Evolutionary conservation across 2,888 invertebrate genomes (phyloP), one percentile per base, ranked within the genome.

Genomic region (Diplazon laetatorius): DNA sequence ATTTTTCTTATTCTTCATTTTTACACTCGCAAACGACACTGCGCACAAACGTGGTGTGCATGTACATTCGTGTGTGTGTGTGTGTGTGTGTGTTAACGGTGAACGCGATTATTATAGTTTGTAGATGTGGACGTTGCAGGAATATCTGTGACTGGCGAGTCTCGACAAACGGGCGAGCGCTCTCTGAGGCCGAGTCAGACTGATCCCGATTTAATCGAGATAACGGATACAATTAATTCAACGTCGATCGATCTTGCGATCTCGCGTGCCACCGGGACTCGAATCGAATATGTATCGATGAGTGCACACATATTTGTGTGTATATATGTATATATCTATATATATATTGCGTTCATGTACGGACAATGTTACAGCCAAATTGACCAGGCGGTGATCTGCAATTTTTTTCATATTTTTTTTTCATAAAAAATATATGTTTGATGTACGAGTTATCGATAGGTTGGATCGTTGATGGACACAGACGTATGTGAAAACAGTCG

Each of bases 211-310:
- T 81, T 62, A 52, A 81, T 80, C 62, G 66, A 81, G 81, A 81
- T 81, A 80, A 78, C 75, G 77, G 80, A 76, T 76, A 78, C 78
- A 81, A 81, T 81, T 80, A 81, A 81, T 81, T 78, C 75, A 20
- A 55, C 46, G 70, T 73, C 76, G 72, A 78, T 80, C 70, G 77
- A 77, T 69, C 75, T 44, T 50, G 79, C 46, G 59, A 63, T 62
- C 63, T 10, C 16, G 14, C 3, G 72, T 30, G 37, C 72, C 59
- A 79, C n/a, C 22, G 59, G 52, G 52, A 63, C 20, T 30, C 44
- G 63, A 72, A 48, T 63, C 71, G 71, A 59, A 66, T 52, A 50
- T 18, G 46, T 48, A 59, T 59, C 62, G 60, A 50, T 16, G 22
- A n/a, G n/a, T n/a, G n/a, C n/a, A n/a, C n/a, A n/a, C n/a, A n/a